Base-by-base conservation (phyloP, 2,888 invertebrate species). In the Crepidodera aurea region DNA sequence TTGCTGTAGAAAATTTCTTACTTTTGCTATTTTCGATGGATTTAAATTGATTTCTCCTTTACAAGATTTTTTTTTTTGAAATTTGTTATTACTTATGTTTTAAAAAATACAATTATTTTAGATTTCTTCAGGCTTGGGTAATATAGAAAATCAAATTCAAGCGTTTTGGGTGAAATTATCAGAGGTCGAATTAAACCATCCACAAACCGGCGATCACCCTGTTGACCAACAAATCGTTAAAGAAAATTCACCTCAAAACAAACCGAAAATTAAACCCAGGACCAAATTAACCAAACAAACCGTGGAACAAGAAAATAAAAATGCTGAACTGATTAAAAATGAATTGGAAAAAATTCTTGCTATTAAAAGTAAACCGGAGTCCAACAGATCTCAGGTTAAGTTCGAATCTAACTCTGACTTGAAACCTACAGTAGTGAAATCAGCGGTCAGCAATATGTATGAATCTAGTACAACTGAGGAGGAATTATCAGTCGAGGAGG, bases 131-230 rank as follows among this genome's bases (percentile, higher is more conserved):
- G 74, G 76, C 48, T 67, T 80, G 15, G 66, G 73, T 57, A 75
- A 73, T 59, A 73, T 80, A 58, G 78, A 80, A 66, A 71, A 76
- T 78, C 71, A 82, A 83, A 70, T 82, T 68, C 73, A 78, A 50
- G 74, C 77, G 1, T 77, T 77, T 60, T 82, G 77, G 74, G 68
- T 73, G 32, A 79, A 78, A 71, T 61, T 81, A 53, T 71, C 69
- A 40, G 74, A 77, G 60, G 69, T 77, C 16, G 76, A 79, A 69
- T 39, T 68, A 42, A 69, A 72, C 34, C 67, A 60, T 6, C 34
- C 48, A 25, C 29, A 54, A 40, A 29, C 39, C 18, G 42, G 27
- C 8, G 42, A 58, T 12, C 18, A 58, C 37, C 10, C 15, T 18
- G 27, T 16, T 27, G 40, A 13, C 39, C 1, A 13, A 32, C 15